Conservation (phyloP, 2,113 vertebrate species). For the Albula goreensis region DNA sequence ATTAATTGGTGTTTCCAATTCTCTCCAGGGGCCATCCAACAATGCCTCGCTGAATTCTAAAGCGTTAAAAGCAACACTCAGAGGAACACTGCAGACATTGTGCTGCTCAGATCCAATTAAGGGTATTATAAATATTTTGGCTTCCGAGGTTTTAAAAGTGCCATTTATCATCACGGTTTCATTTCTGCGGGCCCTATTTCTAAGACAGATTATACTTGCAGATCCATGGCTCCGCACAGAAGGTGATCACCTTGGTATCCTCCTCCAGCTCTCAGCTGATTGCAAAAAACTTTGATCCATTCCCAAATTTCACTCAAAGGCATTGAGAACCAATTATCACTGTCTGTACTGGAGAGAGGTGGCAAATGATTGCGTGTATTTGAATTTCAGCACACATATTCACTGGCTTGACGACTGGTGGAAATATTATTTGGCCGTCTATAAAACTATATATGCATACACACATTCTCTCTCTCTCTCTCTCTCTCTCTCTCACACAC, state of each 20-base stretch:
- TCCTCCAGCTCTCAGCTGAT: conserved; percentile 23
- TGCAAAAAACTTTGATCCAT: conserved; percentile 10
- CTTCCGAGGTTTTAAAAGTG: conserved; percentile 8
- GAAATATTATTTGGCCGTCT: conserved; percentile 1
- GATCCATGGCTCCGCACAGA: not conserved
- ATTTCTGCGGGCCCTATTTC: not conserved
- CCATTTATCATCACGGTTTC: not conserved
- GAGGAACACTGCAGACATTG: not conserved
- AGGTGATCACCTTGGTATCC: not conserved
- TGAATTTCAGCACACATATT: not conserved
- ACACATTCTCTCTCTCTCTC: not conserved
- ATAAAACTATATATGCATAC: not conserved
- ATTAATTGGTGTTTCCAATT: not conserved
- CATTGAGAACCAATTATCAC: conserved; percentile 10
- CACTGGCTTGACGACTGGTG: not conserved
- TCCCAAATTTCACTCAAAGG: conserved; percentile 15
- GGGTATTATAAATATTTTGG: conserved; percentile 19
- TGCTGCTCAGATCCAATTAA: conserved; percentile 20
- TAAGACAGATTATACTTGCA: conserved; percentile 11
- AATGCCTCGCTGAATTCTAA: not conserved
- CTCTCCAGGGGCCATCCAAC: not conserved
- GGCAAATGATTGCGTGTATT: conserved; percentile 12
- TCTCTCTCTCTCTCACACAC: too few species aligned
- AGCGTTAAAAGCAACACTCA: not conserved
- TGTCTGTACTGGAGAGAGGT: not conserved